Conservation (phyloP, 37 sponge, comb jelly and placozoan genomes). For the Lycopodina hypogea region DNA sequence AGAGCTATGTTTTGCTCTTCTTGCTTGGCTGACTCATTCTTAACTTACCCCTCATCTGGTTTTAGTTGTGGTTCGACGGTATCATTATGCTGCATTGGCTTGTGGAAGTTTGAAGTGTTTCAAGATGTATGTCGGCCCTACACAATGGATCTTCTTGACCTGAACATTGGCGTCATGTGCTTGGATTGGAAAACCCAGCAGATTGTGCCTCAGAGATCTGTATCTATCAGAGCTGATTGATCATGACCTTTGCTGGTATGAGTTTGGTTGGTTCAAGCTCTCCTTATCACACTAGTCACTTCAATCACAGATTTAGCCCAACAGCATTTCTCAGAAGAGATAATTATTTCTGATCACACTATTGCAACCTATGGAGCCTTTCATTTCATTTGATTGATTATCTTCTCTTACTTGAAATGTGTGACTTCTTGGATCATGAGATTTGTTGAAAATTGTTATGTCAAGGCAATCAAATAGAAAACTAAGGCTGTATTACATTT, state of each 20-base stretch:
- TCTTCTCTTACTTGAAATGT: conserved; percentile 10
- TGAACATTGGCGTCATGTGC: too few relatives aligned
- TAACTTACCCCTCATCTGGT: conserved; percentile 1
- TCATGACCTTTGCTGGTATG: too few relatives aligned
- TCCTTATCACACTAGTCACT: conserved; percentile 18
- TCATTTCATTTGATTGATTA: conserved; percentile 27
- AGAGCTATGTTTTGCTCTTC: conserved; percentile 27
- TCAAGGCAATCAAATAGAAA: too few relatives aligned
- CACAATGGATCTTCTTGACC: too few relatives aligned
- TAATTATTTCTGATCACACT: background rate
- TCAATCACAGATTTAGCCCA: background rate
- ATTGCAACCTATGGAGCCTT: background rate
- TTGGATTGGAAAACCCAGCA: too few relatives aligned
- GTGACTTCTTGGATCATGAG: too few relatives aligned
- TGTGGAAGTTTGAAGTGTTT: conserved; percentile 14
- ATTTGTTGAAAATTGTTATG: conserved; percentile 19
- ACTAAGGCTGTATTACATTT: background rate
- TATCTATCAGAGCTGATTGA: too few relatives aligned
- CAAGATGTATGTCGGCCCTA: conserved; percentile 35
- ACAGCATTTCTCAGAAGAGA: background rate
- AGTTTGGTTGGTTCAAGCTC: conserved; percentile 8
- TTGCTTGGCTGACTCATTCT: conserved; percentile 4
- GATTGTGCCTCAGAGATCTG: too few relatives aligned
- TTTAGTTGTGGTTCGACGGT: too few relatives aligned
- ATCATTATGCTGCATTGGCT: too few relatives aligned